These are phyloP conservation scores for Nematopogon swammerdamellus DNA, from an alignment of 2,888 invertebrate species.

Conservation along the genomic window DNA sequence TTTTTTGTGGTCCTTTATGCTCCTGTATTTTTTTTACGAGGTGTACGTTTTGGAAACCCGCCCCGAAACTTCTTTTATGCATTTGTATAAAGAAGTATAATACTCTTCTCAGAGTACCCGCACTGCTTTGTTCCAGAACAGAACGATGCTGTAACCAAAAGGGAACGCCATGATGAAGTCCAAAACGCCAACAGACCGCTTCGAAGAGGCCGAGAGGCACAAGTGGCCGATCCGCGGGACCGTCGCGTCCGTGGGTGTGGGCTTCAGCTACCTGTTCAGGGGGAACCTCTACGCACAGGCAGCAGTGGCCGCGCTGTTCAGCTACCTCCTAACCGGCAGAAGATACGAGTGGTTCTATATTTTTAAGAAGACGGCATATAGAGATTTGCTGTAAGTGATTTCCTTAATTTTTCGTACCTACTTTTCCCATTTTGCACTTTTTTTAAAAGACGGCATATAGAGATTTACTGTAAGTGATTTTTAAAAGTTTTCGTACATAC, in stretches of 20 bases:
- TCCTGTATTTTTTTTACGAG: too few species aligned
- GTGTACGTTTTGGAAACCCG: too few species aligned
- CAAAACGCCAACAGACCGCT: constrained; percentile 24
- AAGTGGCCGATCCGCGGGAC: constrained; percentile 25
- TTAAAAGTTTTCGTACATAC: not conserved
- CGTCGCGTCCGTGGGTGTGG: constrained; percentile 20
- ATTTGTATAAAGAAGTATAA: too few species aligned
- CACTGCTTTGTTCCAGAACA: too few species aligned
- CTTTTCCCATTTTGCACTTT: not conserved
- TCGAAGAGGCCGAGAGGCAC: constrained; percentile 38
- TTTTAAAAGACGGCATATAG: not conserved
- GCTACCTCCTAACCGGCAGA: constrained; percentile 38
- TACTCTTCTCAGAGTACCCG: too few species aligned
- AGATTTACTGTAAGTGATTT: not conserved
- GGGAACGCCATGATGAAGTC: not conserved
- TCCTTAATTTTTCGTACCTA: too few species aligned
- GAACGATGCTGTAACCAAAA: too few species aligned
- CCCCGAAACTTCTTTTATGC: too few species aligned
- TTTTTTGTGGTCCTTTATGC: too few species aligned
- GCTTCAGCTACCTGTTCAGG: constrained; percentile 25
- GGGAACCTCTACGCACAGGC: constrained; percentile 21
- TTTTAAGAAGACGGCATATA: constrained; percentile 35
- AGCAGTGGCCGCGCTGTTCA: constrained; percentile 21
- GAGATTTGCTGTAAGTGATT: constrained; percentile 41
- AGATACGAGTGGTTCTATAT: constrained; percentile 50